Evolutionary conservation across 2,797 vertebrate genomes (phyloP), one percentile per base, ranked within the genome.

Genomic region (Periparus ater): DNA sequence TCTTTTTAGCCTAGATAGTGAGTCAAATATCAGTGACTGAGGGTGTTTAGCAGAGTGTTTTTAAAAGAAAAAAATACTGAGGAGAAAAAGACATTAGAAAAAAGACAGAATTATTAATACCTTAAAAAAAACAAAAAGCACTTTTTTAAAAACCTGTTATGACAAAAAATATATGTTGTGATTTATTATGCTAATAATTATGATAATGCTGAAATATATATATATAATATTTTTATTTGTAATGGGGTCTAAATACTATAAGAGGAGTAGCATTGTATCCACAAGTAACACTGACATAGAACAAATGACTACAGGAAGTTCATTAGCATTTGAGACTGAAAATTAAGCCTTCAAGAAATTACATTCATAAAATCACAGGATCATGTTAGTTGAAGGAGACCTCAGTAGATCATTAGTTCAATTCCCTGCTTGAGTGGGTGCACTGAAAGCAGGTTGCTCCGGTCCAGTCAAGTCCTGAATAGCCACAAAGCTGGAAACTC

Each of bases 361-460:
- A 63, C 48, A 42, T 45, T 75, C 5, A 65, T 57, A 68, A 78
- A 50, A 65, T 70, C 36, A 58, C 27, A 70, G 12, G 60, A 38
- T 58, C 8, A 3, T 25, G 3, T 80, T 32, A 50, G 8, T 38
- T 76, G 32, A 32, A 72, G 47, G 23, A 79, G 30, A n/a, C 9
- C 6, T 75, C 16, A 10, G 6, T 17, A 88, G 14, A 16, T 65
- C 25, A 5, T 36, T 66, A 32, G 34, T 53, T n/a, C 14, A 29
- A 13, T 3, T 1, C 7, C 2, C 10, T 51, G 4, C 34, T 68
- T 3, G 0, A 34, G 34, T 42, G 20, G 2, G 1, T 57, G 17
- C 27, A 12, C 10, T 29, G 50, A 29, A 45, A 50, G 48, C 16
- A 67, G 6, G 10, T 77, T 71, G 6, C 40, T 77, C 34, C 18